Percentiles rank a stretch among this genome's conserved stretches.
Evolutionary conservation across 2,797 vertebrate species (phyloP).

Genomic region (Oreochromis grahami): DNA sequence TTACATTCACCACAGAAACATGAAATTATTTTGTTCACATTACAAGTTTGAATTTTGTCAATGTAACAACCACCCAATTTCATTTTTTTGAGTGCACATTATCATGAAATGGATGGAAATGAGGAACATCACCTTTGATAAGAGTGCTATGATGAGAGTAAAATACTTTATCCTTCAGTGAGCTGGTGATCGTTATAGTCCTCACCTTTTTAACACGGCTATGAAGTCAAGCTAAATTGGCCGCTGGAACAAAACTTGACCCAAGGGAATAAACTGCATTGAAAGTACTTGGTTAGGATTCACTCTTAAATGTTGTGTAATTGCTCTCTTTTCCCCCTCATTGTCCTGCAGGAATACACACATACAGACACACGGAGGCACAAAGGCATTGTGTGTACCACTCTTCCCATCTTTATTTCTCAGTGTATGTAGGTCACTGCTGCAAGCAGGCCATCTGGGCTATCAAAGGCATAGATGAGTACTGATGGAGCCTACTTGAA

Average conservation of each 20-base stretch:
- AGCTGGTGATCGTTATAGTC: background rate
- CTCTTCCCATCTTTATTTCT: constrained; percentile 14
- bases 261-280: background rate
- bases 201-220: background rate
- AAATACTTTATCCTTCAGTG: background rate
- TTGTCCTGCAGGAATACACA: constrained; percentile 27
- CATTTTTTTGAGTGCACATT: no score
- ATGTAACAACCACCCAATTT: no score
- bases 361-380: background rate
- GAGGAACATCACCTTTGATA: background rate
- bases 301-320: constrained; percentile 28
- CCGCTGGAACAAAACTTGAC: constrained; percentile 1
- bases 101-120: background rate
- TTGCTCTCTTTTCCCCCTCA: background rate
- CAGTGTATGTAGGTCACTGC: constrained; percentile 42
- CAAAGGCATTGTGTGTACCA: background rate
- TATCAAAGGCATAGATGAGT: background rate
- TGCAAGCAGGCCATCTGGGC: constrained; percentile 37
- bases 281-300: constrained; percentile 11
- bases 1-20: no score
- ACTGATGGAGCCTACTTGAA: background rate
- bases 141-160: background rate
- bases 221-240: constrained; percentile 3
- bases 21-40: no score
- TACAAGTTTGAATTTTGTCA: no score